Conservation (phyloP, 2,113 vertebrate genomes). For the Saimiri boliviensis region DNA sequence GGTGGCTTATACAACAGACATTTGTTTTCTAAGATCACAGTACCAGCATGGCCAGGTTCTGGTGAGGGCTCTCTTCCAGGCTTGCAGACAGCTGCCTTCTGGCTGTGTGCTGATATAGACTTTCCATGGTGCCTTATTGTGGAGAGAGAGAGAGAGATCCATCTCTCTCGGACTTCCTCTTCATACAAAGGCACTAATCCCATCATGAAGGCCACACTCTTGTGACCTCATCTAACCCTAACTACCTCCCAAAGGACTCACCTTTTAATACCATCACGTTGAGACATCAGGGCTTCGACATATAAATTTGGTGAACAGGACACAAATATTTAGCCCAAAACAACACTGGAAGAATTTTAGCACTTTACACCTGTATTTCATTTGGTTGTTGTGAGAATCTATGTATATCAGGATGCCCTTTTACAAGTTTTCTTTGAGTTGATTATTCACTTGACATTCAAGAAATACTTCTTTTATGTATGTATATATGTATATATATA, state of each 20-base stretch:
- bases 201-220: not conserved
- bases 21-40: not conserved
- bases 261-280: not conserved
- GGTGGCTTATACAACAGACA: not conserved
- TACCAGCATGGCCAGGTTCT: no score
- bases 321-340: not conserved
- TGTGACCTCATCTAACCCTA: not conserved
- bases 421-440: not conserved
- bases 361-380: not conserved
- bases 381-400: not conserved
- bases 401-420: not conserved
- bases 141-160: not conserved
- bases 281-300: not conserved
- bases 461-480: not conserved
- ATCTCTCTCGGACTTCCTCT: not conserved
- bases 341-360: not conserved
- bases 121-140: not conserved
- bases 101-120: not conserved
- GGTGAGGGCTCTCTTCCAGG: not conserved
- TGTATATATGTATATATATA: no score
- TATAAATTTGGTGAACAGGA: not conserved
- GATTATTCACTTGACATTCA: conserved; percentile 4
- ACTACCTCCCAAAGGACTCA: not conserved
- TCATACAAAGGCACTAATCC: not conserved
- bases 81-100: not conserved